Conservation (phyloP, 23 tunicate species). For the Clavelina lepadiformis region DNA sequence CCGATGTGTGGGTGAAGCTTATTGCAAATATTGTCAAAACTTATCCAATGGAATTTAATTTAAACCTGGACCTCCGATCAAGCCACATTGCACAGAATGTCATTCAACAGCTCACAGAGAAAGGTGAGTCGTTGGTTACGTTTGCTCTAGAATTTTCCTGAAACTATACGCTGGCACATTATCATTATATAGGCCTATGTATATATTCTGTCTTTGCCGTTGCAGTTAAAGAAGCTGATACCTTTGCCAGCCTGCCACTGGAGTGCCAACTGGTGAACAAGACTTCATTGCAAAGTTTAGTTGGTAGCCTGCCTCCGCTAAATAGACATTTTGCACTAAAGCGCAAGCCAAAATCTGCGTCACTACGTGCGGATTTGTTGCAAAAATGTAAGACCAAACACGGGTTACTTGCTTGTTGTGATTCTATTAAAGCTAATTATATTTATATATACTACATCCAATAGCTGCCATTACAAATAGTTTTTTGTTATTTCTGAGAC, state of each 20-base stretch:
- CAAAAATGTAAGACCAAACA: slow-evolving; percentile 78
- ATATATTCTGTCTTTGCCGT: background rate
- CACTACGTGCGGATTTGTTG: slow-evolving; percentile 69
- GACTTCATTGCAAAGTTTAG: slow-evolving; percentile 55
- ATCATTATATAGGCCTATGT: background rate
- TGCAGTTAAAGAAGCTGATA: slow-evolving; percentile 64
- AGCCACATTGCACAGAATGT: slow-evolving; percentile 83
- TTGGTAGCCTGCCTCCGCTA: slow-evolving; percentile 62
- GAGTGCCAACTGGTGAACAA: slow-evolving; percentile 89
- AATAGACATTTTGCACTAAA: slow-evolving; percentile 71
- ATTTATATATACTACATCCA: no score
- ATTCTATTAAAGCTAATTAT: no score
- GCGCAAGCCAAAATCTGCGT: slow-evolving; percentile 88
- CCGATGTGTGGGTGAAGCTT: slow-evolving; percentile 78
- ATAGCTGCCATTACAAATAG: no score
- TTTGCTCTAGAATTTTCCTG: slow-evolving; percentile 1
- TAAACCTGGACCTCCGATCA: slow-evolving; percentile 50
- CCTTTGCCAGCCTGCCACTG: slow-evolving; percentile 67
- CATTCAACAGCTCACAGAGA: slow-evolving; percentile 55
- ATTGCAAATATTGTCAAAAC: slow-evolving; percentile 73
- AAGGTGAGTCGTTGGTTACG: slow-evolving; percentile 28
- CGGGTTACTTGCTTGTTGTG: no score
- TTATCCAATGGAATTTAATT: slow-evolving; percentile 61
- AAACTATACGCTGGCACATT: no score
- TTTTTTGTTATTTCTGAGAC: no score